A percentile compares a stretch with the other conserved stretches of the same genome.
Conservation (phyloP, 2,113 vertebrate species). For the Microtus oregoni region DNA sequence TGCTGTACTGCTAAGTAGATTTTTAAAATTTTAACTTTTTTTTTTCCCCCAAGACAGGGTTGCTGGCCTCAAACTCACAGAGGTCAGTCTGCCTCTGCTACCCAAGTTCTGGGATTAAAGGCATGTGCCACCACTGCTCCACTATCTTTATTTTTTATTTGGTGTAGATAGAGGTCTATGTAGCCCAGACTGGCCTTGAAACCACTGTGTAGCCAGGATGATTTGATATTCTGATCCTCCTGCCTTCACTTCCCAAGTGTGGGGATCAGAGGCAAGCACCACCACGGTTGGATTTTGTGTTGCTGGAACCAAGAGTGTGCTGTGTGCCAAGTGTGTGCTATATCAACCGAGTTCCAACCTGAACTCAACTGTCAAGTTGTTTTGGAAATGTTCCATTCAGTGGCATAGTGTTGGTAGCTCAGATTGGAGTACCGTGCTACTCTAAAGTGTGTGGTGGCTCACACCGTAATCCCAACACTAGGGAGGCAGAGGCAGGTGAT, state of each 20-base stretch:
- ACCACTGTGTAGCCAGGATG: not conserved
- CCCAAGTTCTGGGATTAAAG: too few species aligned
- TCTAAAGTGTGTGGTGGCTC: not conserved
- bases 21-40: too few species aligned
- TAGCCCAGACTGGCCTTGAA: not conserved
- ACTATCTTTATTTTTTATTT: not conserved
- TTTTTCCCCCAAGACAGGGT: too few species aligned
- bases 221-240: not conserved
- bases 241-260: not conserved
- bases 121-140: too few species aligned
- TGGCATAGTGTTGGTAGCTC: not conserved
- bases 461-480: not conserved
- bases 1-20: not conserved
- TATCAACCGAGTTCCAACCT: not conserved
- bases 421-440: not conserved
- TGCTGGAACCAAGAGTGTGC: not conserved
- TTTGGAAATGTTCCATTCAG: not conserved
- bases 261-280: not conserved
- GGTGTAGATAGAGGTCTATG: not conserved
- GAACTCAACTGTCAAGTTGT: too few species aligned
- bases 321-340: not conserved
- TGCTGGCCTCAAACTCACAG: too few species aligned
- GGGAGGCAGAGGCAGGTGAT: not conserved
- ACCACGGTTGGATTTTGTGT: not conserved
- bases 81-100: too few species aligned